Evolutionary conservation across 1,140 invertebrate species (phyloP).

Genomic region (Campoletis sonorensis): DNA sequence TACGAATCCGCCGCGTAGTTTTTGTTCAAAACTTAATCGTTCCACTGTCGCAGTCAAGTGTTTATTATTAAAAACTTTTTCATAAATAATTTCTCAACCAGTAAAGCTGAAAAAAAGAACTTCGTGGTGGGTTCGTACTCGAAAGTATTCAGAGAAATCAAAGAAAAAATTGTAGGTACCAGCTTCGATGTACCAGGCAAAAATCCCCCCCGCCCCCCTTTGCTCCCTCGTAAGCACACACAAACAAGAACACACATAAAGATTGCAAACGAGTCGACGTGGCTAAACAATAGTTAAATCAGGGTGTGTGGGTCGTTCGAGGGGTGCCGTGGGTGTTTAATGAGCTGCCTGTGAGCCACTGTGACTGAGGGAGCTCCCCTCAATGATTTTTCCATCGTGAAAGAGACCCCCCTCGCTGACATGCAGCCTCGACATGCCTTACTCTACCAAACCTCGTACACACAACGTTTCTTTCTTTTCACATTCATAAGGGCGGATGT

Average conservation of each 20-base stretch:
- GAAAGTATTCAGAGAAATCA: too few relatives aligned
- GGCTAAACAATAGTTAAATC: conserved; percentile 73
- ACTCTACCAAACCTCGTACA: too few relatives aligned
- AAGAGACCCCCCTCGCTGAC: conserved; percentile 13
- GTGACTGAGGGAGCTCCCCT: conserved; percentile 48
- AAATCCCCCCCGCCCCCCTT: not conserved
- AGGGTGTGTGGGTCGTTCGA: conserved; percentile 62
- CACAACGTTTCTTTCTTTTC: too few relatives aligned
- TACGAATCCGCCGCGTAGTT: too few relatives aligned
- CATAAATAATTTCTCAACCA: too few relatives aligned
- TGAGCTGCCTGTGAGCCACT: conserved; percentile 68
- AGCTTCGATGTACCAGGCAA: conserved; percentile 1
- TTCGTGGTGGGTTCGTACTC: too few relatives aligned
- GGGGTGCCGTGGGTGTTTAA: conserved; percentile 75
- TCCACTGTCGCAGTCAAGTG: too few relatives aligned
- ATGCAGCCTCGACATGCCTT: not conserved
- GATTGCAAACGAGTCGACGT: conserved; percentile 38
- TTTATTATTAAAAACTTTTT: too few relatives aligned
- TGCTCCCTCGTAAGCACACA: not conserved
- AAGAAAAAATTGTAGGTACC: not conserved
- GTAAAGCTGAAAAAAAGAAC: too few relatives aligned
- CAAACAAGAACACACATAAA: conserved; percentile 21
- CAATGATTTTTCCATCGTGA: conserved; percentile 34
- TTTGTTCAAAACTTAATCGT: too few relatives aligned
- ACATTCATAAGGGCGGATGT: not conserved